phyloP scores from a whole-genome alignment of 2,113 vertebrate species.

The Raja brachyura region DNA sequence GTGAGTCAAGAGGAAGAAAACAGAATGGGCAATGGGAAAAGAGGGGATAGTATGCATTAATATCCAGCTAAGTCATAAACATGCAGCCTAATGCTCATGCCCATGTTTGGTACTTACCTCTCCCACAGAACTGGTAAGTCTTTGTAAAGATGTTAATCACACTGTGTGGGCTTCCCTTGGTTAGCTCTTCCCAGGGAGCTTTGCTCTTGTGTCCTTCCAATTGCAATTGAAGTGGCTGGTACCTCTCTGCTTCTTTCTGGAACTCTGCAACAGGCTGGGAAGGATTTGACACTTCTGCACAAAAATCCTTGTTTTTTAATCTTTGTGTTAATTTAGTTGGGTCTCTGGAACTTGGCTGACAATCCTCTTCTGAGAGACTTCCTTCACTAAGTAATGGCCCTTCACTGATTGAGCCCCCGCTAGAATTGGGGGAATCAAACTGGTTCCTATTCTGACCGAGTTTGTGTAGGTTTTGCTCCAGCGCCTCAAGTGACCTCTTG shows the following conservation, averaged over 20 bases:
- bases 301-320: conserved; percentile 61
- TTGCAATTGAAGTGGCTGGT: conserved; percentile 55
- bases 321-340: conserved; percentile 50
- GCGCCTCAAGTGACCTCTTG: conserved; percentile 48
- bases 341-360: conserved; percentile 42
- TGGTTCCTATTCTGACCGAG: neutral
- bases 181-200: conserved; percentile 78
- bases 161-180: conserved; percentile 84
- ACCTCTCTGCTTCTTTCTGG: conserved; percentile 76
- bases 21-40: no score
- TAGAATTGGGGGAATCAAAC: conserved; percentile 55
- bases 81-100: conserved; percentile 51
- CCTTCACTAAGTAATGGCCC: conserved; percentile 79
- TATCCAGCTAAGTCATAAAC: neutral
- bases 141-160: conserved; percentile 94
- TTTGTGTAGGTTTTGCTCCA: conserved; percentile 43
- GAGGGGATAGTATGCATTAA: neutral
- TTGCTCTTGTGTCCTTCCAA: conserved; percentile 50
- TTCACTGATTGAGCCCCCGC: conserved; percentile 80
- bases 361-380: conserved; percentile 68
- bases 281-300: conserved; percentile 53
- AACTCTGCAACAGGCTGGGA: conserved; percentile 71
- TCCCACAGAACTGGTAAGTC: conserved; percentile 66
- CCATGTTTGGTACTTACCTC: conserved; percentile 67
- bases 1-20: neutral